phyloP scores from a whole-genome alignment of 1,140 invertebrate species.

The Zophobas atratus region DNA sequence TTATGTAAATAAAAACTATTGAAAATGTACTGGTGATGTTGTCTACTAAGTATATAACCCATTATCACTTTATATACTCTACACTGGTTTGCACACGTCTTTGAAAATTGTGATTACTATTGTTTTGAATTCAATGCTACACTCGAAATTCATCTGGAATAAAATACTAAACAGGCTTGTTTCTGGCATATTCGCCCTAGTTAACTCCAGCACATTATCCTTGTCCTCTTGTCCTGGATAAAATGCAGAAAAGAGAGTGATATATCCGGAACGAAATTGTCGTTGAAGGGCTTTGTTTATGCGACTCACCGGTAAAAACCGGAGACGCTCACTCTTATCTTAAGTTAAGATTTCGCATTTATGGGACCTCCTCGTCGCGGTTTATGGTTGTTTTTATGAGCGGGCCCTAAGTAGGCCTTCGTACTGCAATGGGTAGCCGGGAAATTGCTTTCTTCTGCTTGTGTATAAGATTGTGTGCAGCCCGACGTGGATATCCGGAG shows the following conservation, averaged over 20 bases:
- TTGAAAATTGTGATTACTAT: slow-evolving; percentile 19
- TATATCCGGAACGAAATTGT: slow-evolving; percentile 39
- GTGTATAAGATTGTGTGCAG: slow-evolving; percentile 28
- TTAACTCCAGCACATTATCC: slow-evolving; percentile 27
- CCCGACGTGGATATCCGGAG: slow-evolving; percentile 10
- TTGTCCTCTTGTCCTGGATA: slow-evolving; percentile 9
- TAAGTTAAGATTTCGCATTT: slow-evolving; percentile 41
- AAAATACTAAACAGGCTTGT: slow-evolving; percentile 29
- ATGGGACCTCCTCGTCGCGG: slow-evolving; percentile 39
- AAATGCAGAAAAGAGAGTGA: slow-evolving; percentile 40
- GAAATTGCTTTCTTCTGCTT: slow-evolving; percentile 37
- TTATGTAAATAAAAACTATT: too few species aligned
- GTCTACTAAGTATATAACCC: too few species aligned
- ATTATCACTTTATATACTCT: too few species aligned
- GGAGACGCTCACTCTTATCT: slow-evolving; percentile 15
- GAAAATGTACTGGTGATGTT: too few species aligned
- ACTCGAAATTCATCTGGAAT: slow-evolving; percentile 1
- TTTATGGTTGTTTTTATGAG: slow-evolving; percentile 39
- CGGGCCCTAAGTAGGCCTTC: slow-evolving; percentile 34
- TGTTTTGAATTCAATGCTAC: slow-evolving; percentile 26
- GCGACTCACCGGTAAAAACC: slow-evolving; percentile 40
- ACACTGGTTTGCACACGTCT: background rate
- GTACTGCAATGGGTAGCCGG: slow-evolving; percentile 30
- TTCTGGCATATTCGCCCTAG: background rate
- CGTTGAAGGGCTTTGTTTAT: slow-evolving; percentile 40